Base-by-base conservation (phyloP, 2,113 vertebrate species). In the Manacus vitellinus region DNA sequence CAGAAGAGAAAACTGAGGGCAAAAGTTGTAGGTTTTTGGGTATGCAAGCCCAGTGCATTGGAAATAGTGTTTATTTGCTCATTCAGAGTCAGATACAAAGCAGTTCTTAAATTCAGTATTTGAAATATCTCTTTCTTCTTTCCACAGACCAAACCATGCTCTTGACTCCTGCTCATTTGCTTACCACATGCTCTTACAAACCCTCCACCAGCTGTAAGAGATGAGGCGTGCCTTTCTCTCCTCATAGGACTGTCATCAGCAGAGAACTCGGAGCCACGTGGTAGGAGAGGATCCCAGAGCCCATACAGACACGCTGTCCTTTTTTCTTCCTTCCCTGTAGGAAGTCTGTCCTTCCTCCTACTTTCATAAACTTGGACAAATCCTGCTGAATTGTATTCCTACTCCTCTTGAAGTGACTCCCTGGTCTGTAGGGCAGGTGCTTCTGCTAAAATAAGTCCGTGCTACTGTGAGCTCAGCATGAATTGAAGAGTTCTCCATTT, bases 141-240 rank as follows among this genome's bases (percentile, higher is more conserved):
- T 92, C 82, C 41, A 12, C 97, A 99, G 99, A 93, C 98, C 98
- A 92, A 99, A 97, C 75, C 98, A 98, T 35, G 98, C 98, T 52
- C 96, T 99, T 93, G 99, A 99, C 85, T 97, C 98, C 10, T 99
- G 99, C 88, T 97, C 97, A 8, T 98, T 97, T 27, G 98, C 99
- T 92, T 98, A 98, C 92, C 99, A 98, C 97, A 98, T 58, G 74
- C 98, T 99, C 56, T 97, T 99, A 93, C 98, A 99, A 86, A 99
- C 99, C 6, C 97, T 98, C 11, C 96, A 98, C 89, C 98, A 98
- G 51, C 97, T 98, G 75, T 98, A 90, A 90, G 47, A 94, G 80
- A 54, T 89, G n/a, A 94, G 80, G 14, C 1, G 12, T 21, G 12
- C 59, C 81, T 85, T 76, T 83, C 71, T 54, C 49, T 72, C 51